These are phyloP conservation scores for Crenuchus spilurus DNA, from an alignment of 2,797 vertebrate species.

Conservation along the genomic window DNA sequence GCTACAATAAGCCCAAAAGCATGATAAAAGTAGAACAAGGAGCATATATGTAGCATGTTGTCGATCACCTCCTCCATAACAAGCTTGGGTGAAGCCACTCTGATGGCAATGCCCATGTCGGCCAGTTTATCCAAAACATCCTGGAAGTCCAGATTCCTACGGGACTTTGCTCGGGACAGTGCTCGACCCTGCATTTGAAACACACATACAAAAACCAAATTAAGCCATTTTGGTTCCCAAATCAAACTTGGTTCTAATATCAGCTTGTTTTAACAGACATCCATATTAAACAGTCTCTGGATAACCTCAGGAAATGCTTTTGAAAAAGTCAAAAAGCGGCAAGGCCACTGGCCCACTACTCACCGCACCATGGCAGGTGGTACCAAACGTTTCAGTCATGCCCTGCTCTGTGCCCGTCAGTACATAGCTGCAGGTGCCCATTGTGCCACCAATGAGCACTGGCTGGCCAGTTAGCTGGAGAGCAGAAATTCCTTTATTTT, in stretches of 20 bases:
- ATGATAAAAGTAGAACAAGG: too few species aligned
- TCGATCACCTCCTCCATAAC: slow-evolving; percentile 95
- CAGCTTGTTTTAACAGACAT: too few species aligned
- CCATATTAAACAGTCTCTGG: too few species aligned
- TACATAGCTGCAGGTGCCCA: slow-evolving; percentile 98
- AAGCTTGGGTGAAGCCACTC: slow-evolving; percentile 96
- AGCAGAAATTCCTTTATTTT: not conserved
- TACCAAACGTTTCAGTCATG: slow-evolving; percentile 98
- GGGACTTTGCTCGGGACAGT: slow-evolving; percentile 93
- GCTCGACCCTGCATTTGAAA: slow-evolving; percentile 85
- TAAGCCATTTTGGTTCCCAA: too few species aligned
- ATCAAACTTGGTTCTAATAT: too few species aligned
- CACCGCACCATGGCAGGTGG: slow-evolving; percentile 97
- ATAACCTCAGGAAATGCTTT: not conserved
- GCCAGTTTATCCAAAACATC: slow-evolving; percentile 97
- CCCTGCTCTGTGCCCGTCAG: slow-evolving; percentile 95
- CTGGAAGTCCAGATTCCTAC: slow-evolving; percentile 97
- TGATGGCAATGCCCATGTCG: slow-evolving; percentile 94
- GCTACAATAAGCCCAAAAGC: too few species aligned
- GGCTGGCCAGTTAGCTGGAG: slow-evolving; percentile 94
- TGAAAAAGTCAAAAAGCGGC: not conserved
- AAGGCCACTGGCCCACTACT: slow-evolving; percentile 57
- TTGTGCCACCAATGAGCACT: slow-evolving; percentile 95
- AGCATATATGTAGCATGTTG: not conserved
- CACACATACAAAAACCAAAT: not conserved